Evolutionary conservation across 2,888 invertebrate species (phyloP).

Genomic region (Ligdia adustata): DNA sequence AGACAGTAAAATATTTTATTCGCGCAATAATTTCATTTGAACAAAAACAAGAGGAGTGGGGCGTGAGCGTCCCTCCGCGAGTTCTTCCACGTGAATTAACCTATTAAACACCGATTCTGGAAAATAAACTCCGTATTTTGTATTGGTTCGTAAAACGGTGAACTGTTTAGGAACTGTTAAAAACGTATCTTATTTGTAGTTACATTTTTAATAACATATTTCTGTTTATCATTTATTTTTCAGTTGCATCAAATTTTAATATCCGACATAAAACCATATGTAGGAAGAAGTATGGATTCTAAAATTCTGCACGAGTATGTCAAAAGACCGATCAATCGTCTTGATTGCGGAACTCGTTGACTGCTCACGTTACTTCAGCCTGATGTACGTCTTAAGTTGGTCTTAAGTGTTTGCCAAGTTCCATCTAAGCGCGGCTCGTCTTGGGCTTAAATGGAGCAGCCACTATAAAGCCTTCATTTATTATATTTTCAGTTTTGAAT

Average conservation of each 20-base stretch:
- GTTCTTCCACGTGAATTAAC: conserved; percentile 79
- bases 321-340: conserved; percentile 12
- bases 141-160: conserved; percentile 59
- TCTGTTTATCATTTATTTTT: too few relatives aligned
- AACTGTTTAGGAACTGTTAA: conserved; percentile 42
- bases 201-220: too few relatives aligned
- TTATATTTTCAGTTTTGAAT: too few relatives aligned
- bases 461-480: neutral
- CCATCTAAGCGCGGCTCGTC: neutral
- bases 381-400: conserved; percentile 3
- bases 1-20: conserved; percentile 83
- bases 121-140: conserved; percentile 67
- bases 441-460: neutral
- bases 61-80: conserved; percentile 56
- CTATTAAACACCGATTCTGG: conserved; percentile 72
- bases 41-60: conserved; percentile 70
- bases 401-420: conserved; percentile 4
- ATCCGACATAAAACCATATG: too few relatives aligned
- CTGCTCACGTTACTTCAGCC: conserved; percentile 8
- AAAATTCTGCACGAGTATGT: conserved; percentile 1
- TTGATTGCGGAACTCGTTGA: conserved; percentile 16
- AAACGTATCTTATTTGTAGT: conserved; percentile 39
- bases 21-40: conserved; percentile 80
- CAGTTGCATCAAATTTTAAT: too few relatives aligned
- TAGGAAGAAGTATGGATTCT: too few relatives aligned